These are phyloP conservation scores for Acyrthosiphon pisum DNA, from an alignment of 1,140 invertebrate genomes.

Conservation along the genomic window DNA sequence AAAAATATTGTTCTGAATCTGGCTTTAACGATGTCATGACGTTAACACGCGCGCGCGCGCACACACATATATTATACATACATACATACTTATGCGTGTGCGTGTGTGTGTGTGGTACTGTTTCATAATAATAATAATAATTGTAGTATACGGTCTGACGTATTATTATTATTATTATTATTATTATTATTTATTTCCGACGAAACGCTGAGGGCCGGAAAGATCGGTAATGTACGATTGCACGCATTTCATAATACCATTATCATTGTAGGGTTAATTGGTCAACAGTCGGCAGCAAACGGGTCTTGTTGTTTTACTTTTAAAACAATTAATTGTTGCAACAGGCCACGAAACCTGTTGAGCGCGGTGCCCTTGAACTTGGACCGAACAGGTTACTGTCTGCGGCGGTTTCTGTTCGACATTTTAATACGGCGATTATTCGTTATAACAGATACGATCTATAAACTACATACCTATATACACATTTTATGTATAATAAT, in stretches of 20 bases:
- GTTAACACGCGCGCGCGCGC: no score
- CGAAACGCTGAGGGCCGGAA: not conserved
- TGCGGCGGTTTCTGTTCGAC: not conserved
- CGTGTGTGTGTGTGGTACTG: no score
- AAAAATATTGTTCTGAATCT: no score
- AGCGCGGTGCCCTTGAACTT: not conserved
- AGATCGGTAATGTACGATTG: no score
- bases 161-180: not conserved
- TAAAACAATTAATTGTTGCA: not conserved
- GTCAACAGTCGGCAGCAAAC: not conserved
- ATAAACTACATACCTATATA: not conserved
- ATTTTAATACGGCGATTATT: slow-evolving; percentile 11
- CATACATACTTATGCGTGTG: no score
- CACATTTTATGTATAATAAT: not conserved
- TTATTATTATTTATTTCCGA: not conserved
- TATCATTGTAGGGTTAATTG: not conserved
- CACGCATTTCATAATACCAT: not conserved
- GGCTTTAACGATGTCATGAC: no score
- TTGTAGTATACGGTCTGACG: not conserved
- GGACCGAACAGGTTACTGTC: not conserved
- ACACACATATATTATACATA: no score
- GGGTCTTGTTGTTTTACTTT: not conserved
- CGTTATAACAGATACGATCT: slow-evolving; percentile 22
- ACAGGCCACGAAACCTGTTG: not conserved
- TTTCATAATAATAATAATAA: not conserved